Evolutionary conservation across 2,888 invertebrate genomes (phyloP).

Genomic region (Laothoe populi): DNA sequence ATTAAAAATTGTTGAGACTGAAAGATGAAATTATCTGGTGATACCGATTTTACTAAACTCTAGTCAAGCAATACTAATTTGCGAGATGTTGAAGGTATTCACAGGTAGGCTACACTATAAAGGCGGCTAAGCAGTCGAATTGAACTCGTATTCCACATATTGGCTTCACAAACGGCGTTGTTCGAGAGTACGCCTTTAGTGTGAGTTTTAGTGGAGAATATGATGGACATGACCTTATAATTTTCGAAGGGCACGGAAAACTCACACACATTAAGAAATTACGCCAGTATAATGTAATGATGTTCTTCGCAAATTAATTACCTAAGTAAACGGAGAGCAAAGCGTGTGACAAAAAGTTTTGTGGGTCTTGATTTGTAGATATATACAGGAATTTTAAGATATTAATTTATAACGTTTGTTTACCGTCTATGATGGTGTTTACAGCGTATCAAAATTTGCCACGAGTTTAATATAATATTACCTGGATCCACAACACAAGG

Average conservation of each 20-base stretch:
- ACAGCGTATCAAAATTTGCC: neutral
- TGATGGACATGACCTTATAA: conserved; percentile 7
- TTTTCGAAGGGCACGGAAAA: conserved; percentile 14
- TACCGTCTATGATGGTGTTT: neutral
- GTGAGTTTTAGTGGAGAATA: neutral
- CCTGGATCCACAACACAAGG: too few relatives aligned
- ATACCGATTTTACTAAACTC: neutral
- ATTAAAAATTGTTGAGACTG: too few relatives aligned
- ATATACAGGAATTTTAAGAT: neutral
- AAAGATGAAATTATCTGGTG: neutral
- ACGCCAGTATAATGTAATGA: conserved; percentile 16
- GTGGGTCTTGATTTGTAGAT: conserved; percentile 19
- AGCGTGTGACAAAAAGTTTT: conserved; percentile 27
- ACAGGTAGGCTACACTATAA: neutral
- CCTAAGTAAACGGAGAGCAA: conserved; percentile 32
- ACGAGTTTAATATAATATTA: too few relatives aligned
- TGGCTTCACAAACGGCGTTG: neutral
- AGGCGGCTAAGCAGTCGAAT: neutral
- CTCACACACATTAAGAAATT: conserved; percentile 28
- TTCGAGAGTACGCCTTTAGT: neutral
- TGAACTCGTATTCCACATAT: neutral
- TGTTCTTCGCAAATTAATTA: conserved; percentile 36
- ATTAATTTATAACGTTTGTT: conserved; percentile 5
- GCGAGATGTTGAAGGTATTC: conserved; percentile 5
- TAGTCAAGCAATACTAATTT: neutral